Evolutionary conservation across 2,888 invertebrate species (phyloP).

Genomic region (Volucella bombylans): DNA sequence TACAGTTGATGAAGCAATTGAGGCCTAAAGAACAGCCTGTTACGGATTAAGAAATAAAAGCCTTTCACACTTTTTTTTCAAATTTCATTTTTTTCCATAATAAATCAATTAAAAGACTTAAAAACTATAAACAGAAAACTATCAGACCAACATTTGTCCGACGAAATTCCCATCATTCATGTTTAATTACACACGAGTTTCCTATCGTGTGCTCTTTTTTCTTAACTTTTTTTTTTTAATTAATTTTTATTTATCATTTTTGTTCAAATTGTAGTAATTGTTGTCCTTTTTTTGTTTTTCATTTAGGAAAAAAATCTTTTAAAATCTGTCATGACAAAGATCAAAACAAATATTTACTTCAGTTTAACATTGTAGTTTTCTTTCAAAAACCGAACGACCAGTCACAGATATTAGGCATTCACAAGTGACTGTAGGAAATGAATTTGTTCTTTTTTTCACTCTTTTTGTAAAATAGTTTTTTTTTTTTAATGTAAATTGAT

Average conservation of each 20-base stretch:
- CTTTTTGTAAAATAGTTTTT: slow-evolving; percentile 15
- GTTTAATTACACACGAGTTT: slow-evolving; percentile 27
- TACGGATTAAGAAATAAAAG: slow-evolving; percentile 74
- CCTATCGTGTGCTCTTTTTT: slow-evolving; percentile 23
- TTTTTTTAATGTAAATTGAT: slow-evolving; percentile 52
- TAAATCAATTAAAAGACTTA: slow-evolving; percentile 77
- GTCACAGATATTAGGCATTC: slow-evolving; percentile 48
- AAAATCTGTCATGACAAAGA: slow-evolving; percentile 69
- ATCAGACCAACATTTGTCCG: slow-evolving; percentile 63
- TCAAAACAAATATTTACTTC: slow-evolving; percentile 68
- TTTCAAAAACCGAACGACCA: slow-evolving; percentile 54
- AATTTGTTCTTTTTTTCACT: slow-evolving; percentile 9
- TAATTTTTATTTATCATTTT: slow-evolving; percentile 14
- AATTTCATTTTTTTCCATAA: slow-evolving; percentile 51
- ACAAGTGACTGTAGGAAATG: slow-evolving; percentile 46
- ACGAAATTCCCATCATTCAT: slow-evolving; percentile 29
- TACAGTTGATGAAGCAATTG: slow-evolving; percentile 82
- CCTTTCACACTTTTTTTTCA: slow-evolving; percentile 38
- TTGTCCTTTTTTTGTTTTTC: slow-evolving; percentile 39
- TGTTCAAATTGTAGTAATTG: slow-evolving; percentile 18
- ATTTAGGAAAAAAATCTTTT: slow-evolving; percentile 62
- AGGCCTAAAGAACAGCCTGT: slow-evolving; percentile 80
- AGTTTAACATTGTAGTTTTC: slow-evolving; percentile 70
- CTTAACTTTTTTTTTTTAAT: slow-evolving; percentile 19
- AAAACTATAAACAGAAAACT: slow-evolving; percentile 54